Conservation (phyloP, 2,113 vertebrate species). For the Montifringilla adamsi region DNA sequence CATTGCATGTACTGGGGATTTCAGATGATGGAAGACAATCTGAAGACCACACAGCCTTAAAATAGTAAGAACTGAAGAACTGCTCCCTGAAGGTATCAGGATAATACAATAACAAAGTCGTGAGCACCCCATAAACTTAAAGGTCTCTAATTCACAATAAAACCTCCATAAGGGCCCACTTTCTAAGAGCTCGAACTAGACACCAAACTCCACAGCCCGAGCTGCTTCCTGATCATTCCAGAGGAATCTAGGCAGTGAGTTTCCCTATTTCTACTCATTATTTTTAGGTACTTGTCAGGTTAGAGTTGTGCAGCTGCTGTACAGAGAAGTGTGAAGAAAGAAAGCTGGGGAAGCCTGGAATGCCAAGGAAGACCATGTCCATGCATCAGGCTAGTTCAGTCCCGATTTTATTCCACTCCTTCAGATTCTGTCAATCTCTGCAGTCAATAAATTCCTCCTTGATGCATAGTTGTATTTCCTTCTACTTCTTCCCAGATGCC, state of each 20-base stretch:
- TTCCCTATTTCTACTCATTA: neutral
- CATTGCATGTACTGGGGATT: neutral
- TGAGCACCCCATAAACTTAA: neutral
- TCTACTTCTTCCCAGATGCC: neutral
- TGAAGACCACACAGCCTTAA: neutral
- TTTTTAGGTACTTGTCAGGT: neutral
- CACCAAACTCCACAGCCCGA: rapidly evolving
- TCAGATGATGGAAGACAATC: neutral
- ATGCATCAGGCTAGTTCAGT: neutral
- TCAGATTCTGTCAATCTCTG: neutral
- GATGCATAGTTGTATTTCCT: neutral
- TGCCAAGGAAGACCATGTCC: neutral
- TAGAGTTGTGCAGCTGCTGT: neutral
- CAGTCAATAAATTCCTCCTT: neutral
- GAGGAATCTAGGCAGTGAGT: neutral
- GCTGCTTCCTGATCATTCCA: neutral
- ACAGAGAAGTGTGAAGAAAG: neutral
- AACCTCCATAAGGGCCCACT: neutral
- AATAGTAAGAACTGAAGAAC: neutral
- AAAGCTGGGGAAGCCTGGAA: neutral
- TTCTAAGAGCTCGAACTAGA: neutral
- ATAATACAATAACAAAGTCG: neutral
- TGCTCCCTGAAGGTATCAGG: neutral
- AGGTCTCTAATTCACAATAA: neutral
- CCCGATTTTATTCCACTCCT: neutral